Evolutionary conservation across 2,888 invertebrate genomes (phyloP).

Genomic region (Leuctra nigra): DNA sequence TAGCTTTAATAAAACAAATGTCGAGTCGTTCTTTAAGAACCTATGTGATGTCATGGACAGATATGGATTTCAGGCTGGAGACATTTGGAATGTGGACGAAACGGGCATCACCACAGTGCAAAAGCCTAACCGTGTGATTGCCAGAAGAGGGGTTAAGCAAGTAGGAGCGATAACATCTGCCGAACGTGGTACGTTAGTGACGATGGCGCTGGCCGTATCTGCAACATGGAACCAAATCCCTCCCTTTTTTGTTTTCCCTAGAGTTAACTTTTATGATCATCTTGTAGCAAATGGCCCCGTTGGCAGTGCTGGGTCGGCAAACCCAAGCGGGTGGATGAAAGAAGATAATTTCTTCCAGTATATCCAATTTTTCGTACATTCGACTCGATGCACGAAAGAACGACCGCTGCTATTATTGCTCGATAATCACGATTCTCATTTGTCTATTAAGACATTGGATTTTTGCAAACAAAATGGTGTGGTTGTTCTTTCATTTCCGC

Average conservation of each 20-base stretch:
- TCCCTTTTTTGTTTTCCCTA: constrained; percentile 5
- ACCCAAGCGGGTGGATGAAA: constrained; percentile 34
- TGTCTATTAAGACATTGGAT: constrained; percentile 31
- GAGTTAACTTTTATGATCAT: constrained; percentile 30
- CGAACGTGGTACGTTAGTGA: constrained; percentile 33
- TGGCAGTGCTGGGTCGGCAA: constrained; percentile 33
- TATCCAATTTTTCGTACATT: constrained; percentile 26
- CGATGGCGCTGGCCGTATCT: constrained; percentile 11
- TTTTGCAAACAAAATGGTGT: constrained; percentile 37
- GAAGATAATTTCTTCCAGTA: constrained; percentile 31
- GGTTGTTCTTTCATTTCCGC: constrained; percentile 37
- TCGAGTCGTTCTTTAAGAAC: constrained; percentile 43
- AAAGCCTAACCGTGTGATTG: constrained; percentile 19
- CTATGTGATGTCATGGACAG: constrained; percentile 13
- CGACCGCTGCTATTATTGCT: constrained; percentile 31
- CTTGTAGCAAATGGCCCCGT: constrained; percentile 36
- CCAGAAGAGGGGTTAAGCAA: constrained; percentile 34
- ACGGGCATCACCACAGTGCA: constrained; percentile 25
- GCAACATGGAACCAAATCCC: constrained; percentile 5
- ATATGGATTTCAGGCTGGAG: constrained; percentile 17
- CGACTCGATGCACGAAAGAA: constrained; percentile 22
- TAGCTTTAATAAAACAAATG: constrained; percentile 34
- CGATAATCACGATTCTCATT: constrained; percentile 38
- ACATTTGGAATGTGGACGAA: constrained; percentile 26
- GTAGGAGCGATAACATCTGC: constrained; percentile 38